Base-by-base conservation (phyloP, 2,797 vertebrate species). In the Lutjanus campechanus region DNA sequence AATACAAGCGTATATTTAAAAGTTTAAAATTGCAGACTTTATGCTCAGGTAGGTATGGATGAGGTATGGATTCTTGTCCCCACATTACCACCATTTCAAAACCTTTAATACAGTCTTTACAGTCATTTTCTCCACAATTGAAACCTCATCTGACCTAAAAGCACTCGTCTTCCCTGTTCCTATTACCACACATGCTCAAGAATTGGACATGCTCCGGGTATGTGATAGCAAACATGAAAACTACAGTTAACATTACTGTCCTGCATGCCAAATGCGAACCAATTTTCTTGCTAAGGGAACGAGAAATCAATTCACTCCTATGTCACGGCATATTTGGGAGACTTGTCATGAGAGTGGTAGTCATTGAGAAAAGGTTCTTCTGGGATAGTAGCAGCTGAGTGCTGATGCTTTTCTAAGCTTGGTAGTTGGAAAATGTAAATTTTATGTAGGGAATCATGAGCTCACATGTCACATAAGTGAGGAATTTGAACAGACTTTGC, bases 221-320 rank as follows among this genome's bases (percentile, higher is more conserved):
- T 15, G 47, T 64, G 68, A 62, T 70, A 51, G 73, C 40, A 58
- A 62, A 65, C 50, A 63, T 20, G 20, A 54, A 73, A 54, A 56
- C n/a, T 40, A 51, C 41, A 44, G 61, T 72, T 7, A 67, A 67
- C 22, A 41, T 59, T 59, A 54, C 70, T 41, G 63, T 62, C 17
- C 25, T 5, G 16, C 82, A 59, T 79, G 76, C 40, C 36, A 53
- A 61, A 70, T 25, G 55, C 29, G 13, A 75, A 77, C 8, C n/a
- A 7, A 36, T 76, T 73, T 71, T 43, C 55, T 44, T 40, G 50
- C 47, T 25, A 43, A 50, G 53, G n/a, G 50, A 36, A 64, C 0
- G 12, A 16, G 22, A 73, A 78, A 88, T 91, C 67, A 15, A 66
- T 87, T 74, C 17, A 51, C 46, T 56, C 11, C 12, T 7, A 8